Conservation (phyloP, 2,113 vertebrate genomes). For the Abramis brama region DNA sequence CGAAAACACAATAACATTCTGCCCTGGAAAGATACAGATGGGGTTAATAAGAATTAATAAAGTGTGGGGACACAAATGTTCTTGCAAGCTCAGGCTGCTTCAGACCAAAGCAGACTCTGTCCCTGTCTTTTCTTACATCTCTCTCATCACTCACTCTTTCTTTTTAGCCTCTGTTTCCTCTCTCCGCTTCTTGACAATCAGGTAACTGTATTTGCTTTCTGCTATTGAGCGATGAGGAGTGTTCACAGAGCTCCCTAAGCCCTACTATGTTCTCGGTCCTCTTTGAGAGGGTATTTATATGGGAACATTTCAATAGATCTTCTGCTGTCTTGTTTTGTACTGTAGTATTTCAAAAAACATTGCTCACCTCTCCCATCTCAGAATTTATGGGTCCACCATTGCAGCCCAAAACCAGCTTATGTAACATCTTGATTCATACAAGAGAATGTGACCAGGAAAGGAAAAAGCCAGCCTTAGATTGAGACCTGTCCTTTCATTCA, state of each 20-base stretch:
- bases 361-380: not conserved
- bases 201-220: constrained; percentile 28
- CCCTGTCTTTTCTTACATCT: constrained; percentile 15
- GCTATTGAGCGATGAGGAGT: constrained; percentile 37
- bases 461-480: not conserved
- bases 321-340: constrained; percentile 37
- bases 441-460: not conserved
- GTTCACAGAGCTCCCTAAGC: constrained; percentile 32
- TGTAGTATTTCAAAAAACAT: constrained; percentile 9
- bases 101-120: constrained; percentile 41
- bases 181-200: constrained; percentile 16
- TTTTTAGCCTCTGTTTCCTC: constrained; percentile 30
- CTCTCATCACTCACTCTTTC: constrained; percentile 28
- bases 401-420: constrained; percentile 28
- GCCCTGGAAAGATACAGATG: constrained; percentile 49
- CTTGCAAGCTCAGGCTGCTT: constrained; percentile 15
- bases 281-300: constrained; percentile 37
- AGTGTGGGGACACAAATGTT: constrained; percentile 60
- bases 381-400: not conserved
- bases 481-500: not conserved
- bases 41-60: constrained; percentile 61
- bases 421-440: not conserved
- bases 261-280: constrained; percentile 14
- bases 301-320: constrained; percentile 39
- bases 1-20: constrained; percentile 53